phyloP scores from a whole-genome alignment of 1,140 invertebrate genomes.

The Orius insidiosus region DNA sequence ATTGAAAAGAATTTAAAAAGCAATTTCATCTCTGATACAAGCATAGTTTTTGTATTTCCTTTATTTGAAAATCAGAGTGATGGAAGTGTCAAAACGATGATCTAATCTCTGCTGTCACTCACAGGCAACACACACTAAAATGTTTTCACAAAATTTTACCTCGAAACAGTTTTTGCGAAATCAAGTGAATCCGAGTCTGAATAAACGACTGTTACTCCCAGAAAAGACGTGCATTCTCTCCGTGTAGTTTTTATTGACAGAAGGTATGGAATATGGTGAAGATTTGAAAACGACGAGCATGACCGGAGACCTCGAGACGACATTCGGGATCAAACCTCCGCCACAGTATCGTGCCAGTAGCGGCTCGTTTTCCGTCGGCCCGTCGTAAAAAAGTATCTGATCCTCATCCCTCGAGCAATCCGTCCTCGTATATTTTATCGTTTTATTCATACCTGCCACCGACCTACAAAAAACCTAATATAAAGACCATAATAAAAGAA shows the following conservation, averaged over 20 bases:
- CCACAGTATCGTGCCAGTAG: slow-evolving; percentile 67
- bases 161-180: slow-evolving; percentile 33
- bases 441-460: slow-evolving; percentile 38
- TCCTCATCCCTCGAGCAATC: slow-evolving; percentile 66
- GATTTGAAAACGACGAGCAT: slow-evolving; percentile 64
- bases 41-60: no score
- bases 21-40: no score
- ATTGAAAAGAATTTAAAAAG: no score
- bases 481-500: slow-evolving; percentile 16
- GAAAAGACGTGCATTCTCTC: slow-evolving; percentile 32
- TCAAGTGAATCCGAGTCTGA: slow-evolving; percentile 63
- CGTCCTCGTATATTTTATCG: slow-evolving; percentile 47
- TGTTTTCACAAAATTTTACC: no score
- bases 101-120: no score
- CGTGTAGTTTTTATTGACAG: slow-evolving; percentile 18
- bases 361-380: slow-evolving; percentile 46
- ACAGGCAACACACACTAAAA: no score
- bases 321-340: slow-evolving; percentile 56
- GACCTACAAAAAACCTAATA: slow-evolving; percentile 3
- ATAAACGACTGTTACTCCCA: slow-evolving; percentile 73
- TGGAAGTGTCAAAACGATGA: no score
- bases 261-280: slow-evolving; percentile 22
- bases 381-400: slow-evolving; percentile 71
- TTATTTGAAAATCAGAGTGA: no score
- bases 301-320: slow-evolving; percentile 53